Evolutionary conservation across 2,888 invertebrate species (phyloP).

Genomic region (Neoscelio sp.): DNA sequence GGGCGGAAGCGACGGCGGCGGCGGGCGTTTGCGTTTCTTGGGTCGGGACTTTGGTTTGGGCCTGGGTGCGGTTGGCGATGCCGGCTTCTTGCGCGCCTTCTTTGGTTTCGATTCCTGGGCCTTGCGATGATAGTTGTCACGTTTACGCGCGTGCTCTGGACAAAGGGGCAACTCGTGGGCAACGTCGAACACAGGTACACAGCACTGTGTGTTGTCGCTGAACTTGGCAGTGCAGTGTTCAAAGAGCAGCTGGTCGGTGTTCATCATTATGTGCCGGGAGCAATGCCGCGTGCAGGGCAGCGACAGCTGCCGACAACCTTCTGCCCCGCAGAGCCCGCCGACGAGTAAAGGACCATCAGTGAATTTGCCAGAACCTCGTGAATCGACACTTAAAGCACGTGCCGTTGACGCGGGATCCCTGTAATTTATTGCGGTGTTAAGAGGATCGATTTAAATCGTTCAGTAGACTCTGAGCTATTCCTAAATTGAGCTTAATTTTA

Average conservation of each 20-base stretch:
- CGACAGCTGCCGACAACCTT: constrained; percentile 84
- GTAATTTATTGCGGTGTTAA: background rate
- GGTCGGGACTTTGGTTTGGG: constrained; percentile 80
- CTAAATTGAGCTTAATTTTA: too few species aligned
- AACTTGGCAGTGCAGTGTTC: constrained; percentile 92
- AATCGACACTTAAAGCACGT: constrained; percentile 69
- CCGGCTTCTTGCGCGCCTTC: constrained; percentile 87
- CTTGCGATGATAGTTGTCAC: constrained; percentile 92
- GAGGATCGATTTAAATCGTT: too few species aligned
- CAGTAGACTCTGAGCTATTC: too few species aligned
- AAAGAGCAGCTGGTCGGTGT: constrained; percentile 92
- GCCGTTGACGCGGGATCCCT: constrained; percentile 77
- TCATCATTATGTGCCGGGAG: constrained; percentile 92
- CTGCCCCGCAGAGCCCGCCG: constrained; percentile 78
- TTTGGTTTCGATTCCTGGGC: constrained; percentile 91
- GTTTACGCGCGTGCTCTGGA: constrained; percentile 92
- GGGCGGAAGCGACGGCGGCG: constrained; percentile 67
- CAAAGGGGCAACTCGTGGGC: constrained; percentile 93
- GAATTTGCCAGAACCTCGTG: constrained; percentile 70
- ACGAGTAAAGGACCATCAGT: constrained; percentile 77
- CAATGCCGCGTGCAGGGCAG: constrained; percentile 93
- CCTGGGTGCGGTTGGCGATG: constrained; percentile 85
- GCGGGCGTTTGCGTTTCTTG: constrained; percentile 80
- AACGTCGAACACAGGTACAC: constrained; percentile 91
- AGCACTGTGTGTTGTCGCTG: constrained; percentile 91